Evolutionary conservation across 2,797 vertebrate genomes (phyloP), one percentile per base, ranked within the genome.

Genomic region (Neostethus bicornis): DNA sequence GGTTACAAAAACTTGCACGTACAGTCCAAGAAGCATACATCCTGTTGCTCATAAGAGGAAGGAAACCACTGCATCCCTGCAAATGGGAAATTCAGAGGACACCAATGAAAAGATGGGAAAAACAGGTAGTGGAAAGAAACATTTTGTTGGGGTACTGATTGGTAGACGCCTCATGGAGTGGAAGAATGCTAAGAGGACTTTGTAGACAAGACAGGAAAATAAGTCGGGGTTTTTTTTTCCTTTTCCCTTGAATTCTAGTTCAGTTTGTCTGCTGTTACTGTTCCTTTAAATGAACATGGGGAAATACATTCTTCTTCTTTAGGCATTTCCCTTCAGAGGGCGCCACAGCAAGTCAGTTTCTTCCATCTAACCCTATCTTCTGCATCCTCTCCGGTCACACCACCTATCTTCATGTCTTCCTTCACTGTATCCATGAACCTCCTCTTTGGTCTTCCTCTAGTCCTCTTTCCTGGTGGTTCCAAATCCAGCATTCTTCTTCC

Each of bases 11-110:
- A 57, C 32, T 1, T n/a, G 46, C 73, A 75, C 59, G 61, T 71
- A 70, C 2, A 29, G 51, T 48, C 70, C 68, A 20, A 75, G 58
- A 17, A 57, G 65, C 69, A 51, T 66, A 59, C 83, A 81, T 88
- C 86, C 86, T 85, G 85, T 82, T 85, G 82, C 83, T 81, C 60
- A 39, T 3, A 45, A 56, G 73, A 73, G 83, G 79, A 80, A 85
- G 86, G 83, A 88, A 85, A 57, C 69, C 7, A 45, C 54, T 25
- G 24, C 48, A 65, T 74, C 66, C 72, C 35, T 1, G 10, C 66
- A 68, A 66, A 79, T 79, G 72, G 77, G 68, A 84, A 83, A 84
- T 38, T 70, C 81, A 81, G 75, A 63, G 70, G 70, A 70, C 51
- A 7, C 46, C 13, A 50, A 69, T 52, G 66, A 70, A 48, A 0